Evolutionary conservation across 2,113 vertebrate species (phyloP).

Genomic region (Phasianus colchicus): DNA sequence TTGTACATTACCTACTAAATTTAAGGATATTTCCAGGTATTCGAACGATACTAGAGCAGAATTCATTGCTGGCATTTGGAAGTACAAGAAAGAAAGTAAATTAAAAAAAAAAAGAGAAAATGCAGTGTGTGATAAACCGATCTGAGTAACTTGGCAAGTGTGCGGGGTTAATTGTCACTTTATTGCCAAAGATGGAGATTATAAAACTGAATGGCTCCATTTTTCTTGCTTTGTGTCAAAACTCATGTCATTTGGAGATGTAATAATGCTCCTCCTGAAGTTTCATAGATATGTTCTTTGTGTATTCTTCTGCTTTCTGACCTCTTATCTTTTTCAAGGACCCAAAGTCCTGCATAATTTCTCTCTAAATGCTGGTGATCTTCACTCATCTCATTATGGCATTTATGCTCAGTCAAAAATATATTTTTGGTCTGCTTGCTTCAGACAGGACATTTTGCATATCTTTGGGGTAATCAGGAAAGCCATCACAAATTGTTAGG

Average conservation of each 20-base stretch:
- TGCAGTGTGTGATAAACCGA: background rate
- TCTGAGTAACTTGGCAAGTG: background rate
- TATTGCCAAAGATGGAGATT: background rate
- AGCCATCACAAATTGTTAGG: background rate
- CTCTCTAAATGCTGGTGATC: background rate
- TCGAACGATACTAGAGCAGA: background rate
- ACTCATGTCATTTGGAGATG: background rate
- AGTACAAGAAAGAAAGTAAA: background rate
- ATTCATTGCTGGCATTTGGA: background rate
- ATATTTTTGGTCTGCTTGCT: background rate
- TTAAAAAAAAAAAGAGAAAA: background rate
- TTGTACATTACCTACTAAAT: background rate
- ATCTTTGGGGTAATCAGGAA: background rate
- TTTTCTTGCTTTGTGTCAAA: slow-evolving; percentile 10
- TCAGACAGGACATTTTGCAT: background rate
- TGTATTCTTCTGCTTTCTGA: slow-evolving; percentile 23
- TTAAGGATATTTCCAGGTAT: background rate
- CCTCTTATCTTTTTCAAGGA: background rate
- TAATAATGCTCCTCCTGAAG: slow-evolving; percentile 6
- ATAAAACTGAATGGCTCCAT: background rate
- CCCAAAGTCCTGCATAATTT: background rate
- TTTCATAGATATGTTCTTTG: background rate
- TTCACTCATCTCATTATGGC: background rate
- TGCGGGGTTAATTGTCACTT: slow-evolving; percentile 10
- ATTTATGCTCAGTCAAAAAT: background rate